Percentiles rank a stretch among this genome's conserved stretches.
Conservation (phyloP, 2,113 vertebrate species). For the Phrynocephalus versicolor region DNA sequence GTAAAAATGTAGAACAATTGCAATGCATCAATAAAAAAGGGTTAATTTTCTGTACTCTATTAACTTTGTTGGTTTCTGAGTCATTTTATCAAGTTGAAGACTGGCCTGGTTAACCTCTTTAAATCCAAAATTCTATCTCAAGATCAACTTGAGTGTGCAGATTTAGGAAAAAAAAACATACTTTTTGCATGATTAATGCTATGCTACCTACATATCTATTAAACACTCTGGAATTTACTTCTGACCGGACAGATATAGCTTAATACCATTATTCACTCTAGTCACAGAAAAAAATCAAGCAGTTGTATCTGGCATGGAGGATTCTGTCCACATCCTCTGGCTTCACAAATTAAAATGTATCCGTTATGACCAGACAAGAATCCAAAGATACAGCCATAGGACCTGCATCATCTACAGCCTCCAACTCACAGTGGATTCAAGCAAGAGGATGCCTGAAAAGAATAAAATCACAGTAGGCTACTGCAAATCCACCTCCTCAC, state of each 20-base stretch:
- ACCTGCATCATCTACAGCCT: no score
- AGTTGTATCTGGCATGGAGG: background rate
- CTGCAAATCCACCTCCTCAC: no score
- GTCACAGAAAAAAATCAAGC: background rate
- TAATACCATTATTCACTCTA: background rate
- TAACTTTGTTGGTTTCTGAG: conserved; percentile 47
- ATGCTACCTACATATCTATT: background rate
- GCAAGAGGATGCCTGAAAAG: no score
- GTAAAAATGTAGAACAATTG: conserved; percentile 87
- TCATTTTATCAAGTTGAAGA: background rate
- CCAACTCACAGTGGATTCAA: no score
- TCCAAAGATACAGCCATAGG: no score
- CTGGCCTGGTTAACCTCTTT: background rate
- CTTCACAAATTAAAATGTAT: no score
- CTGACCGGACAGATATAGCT: background rate
- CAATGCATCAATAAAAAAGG: conserved; percentile 88
- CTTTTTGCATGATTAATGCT: background rate
- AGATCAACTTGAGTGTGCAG: background rate
- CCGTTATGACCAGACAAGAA: no score
- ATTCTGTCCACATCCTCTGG: background rate
- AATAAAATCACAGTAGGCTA: no score
- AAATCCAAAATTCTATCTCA: background rate
- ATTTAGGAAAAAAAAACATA: background rate
- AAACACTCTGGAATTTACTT: background rate
- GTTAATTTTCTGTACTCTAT: conserved; percentile 85